phyloP scores from a whole-genome alignment of 2,797 vertebrate species.

The Nyctibius grandis region DNA sequence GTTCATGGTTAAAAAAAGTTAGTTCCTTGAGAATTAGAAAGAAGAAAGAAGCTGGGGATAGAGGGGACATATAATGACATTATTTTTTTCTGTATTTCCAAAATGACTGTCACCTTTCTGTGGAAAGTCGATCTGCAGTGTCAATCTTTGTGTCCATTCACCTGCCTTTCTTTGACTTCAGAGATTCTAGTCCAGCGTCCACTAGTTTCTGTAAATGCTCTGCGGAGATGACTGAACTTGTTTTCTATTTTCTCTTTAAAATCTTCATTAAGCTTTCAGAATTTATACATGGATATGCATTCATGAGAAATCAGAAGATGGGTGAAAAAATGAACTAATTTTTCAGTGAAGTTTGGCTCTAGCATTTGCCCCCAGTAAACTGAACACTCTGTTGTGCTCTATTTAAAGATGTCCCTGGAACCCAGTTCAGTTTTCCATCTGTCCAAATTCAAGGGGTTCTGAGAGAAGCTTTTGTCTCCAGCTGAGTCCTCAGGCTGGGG shows the following conservation, averaged over 20 bases:
- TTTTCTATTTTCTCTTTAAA: not conserved
- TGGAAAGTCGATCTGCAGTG: not conserved
- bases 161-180: not conserved
- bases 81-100: not conserved
- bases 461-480: not conserved
- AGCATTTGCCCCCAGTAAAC: not conserved
- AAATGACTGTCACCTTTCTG: not conserved
- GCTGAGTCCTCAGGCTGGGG: not conserved
- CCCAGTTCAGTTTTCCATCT: not conserved
- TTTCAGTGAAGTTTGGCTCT: not conserved
- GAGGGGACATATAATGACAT: not conserved
- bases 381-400: not conserved
- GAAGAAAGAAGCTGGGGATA: not conserved
- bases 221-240: not conserved
- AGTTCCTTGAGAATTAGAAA: not conserved
- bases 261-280: not conserved
- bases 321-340: not conserved
- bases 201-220: not conserved
- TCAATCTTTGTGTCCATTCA: not conserved
- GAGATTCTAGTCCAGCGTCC: not conserved
- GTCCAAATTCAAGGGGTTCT: not conserved
- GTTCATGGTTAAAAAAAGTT: not conserved
- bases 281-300: not conserved
- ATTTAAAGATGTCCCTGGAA: not conserved
- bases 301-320: not conserved